Evolutionary conservation across 2,113 vertebrate genomes (phyloP).

Genomic region (Brachypodius melanocephalos): DNA sequence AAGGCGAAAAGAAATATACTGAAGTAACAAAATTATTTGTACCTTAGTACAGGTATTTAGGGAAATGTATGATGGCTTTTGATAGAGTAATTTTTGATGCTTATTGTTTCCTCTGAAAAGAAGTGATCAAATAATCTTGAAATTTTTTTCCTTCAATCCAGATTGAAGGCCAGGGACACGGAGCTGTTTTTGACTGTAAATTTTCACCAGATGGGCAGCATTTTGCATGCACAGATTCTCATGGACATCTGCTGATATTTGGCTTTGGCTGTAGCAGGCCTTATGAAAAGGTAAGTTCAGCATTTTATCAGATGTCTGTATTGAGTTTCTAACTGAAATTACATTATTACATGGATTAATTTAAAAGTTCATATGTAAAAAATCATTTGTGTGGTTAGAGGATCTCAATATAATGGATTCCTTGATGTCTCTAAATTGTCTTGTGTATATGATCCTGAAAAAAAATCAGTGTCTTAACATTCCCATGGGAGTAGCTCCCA

Average conservation of each 20-base stretch:
- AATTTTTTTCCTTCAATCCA: slow-evolving; percentile 17
- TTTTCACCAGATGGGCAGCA: slow-evolving; percentile 95
- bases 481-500: neutral
- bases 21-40: neutral
- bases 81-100: neutral
- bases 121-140: neutral
- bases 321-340: neutral
- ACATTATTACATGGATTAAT: neutral
- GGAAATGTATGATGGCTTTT: neutral
- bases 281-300: slow-evolving; percentile 87
- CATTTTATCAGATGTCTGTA: neutral
- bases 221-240: slow-evolving; percentile 95
- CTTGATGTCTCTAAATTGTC: neutral
- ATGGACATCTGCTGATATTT: slow-evolving; percentile 94
- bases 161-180: slow-evolving; percentile 97
- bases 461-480: neutral
- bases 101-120: neutral
- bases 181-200: slow-evolving; percentile 97
- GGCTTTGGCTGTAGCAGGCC: slow-evolving; percentile 91
- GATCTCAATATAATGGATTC: neutral
- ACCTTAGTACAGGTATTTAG: neutral
- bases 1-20: neutral
- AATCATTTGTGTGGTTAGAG: neutral
- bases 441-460: neutral
- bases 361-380: neutral